Evolutionary conservation across 2,888 invertebrate genomes (phyloP).

Genomic region (Lasioglossum calceatum): DNA sequence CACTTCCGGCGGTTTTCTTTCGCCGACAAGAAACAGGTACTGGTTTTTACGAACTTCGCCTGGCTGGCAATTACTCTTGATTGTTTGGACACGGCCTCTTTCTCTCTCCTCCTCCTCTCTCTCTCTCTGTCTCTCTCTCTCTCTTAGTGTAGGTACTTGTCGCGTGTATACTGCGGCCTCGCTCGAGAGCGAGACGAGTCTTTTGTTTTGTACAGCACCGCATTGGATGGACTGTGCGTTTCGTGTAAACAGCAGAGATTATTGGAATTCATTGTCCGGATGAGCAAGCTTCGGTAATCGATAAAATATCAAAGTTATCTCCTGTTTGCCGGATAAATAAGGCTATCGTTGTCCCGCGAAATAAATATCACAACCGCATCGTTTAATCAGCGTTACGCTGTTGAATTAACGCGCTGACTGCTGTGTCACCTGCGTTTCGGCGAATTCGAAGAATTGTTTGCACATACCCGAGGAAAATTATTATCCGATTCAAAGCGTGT

Average conservation of each 20-base stretch:
- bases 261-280: background rate
- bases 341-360: background rate
- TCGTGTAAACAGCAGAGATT: background rate
- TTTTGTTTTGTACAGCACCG: background rate
- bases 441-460: no score
- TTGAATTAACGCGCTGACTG: background rate
- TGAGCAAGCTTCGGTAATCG: background rate
- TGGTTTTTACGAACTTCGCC: constrained; percentile 30
- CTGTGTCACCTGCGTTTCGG: background rate
- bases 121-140: background rate
- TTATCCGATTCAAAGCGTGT: background rate
- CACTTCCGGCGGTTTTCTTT: constrained; percentile 43
- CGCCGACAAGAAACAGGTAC: constrained; percentile 50
- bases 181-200: no score
- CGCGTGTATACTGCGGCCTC: background rate
- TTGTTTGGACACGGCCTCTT: constrained; percentile 44
- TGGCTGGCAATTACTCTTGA: constrained; percentile 53
- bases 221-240: background rate
- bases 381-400: background rate
- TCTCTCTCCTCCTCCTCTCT: background rate
- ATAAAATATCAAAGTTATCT: background rate
- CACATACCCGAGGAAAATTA: background rate
- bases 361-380: background rate
- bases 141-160: background rate
- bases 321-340: background rate